Conservation (phyloP, 2,797 vertebrate species). For the Hafferia zeledoni region DNA sequence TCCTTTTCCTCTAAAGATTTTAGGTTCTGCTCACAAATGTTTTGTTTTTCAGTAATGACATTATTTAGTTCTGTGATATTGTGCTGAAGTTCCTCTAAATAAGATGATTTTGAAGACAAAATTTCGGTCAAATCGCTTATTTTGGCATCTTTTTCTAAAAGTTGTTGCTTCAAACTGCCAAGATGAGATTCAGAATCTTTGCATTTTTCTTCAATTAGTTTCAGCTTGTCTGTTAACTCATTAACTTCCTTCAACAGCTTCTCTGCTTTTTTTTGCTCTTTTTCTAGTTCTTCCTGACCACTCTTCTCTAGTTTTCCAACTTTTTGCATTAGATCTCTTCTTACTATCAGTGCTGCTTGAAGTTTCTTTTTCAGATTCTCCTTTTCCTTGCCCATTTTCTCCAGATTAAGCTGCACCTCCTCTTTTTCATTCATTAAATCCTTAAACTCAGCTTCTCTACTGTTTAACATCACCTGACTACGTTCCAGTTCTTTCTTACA, state of each 20-base stretch:
- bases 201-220: slow-evolving; percentile 46
- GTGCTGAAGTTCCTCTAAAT: slow-evolving; percentile 56
- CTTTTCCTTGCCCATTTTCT: slow-evolving; percentile 81
- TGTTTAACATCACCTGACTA: slow-evolving; percentile 53
- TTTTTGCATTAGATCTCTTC: slow-evolving; percentile 86
- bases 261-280: slow-evolving; percentile 64
- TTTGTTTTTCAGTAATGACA: slow-evolving; percentile 75
- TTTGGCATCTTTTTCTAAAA: slow-evolving; percentile 76
- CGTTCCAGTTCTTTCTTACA: slow-evolving; percentile 54
- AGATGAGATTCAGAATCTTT: slow-evolving; percentile 66
- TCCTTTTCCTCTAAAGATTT: slow-evolving; percentile 74
- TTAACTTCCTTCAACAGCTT: slow-evolving; percentile 69
- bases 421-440: slow-evolving; percentile 73
- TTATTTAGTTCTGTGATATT: slow-evolving; percentile 57
- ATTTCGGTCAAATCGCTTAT: slow-evolving; percentile 51
- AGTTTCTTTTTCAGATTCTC: slow-evolving; percentile 87
- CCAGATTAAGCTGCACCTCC: slow-evolving; percentile 70
- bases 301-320: slow-evolving; percentile 79
- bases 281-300: slow-evolving; percentile 68
- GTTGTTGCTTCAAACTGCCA: slow-evolving; percentile 69
- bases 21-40: slow-evolving; percentile 61
- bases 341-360: slow-evolving; percentile 83
- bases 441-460: slow-evolving; percentile 65
- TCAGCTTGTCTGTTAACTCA: slow-evolving; percentile 69
- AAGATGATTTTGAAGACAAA: slow-evolving; percentile 58